These are phyloP conservation scores for Centropristis striata DNA, from an alignment of 2,113 vertebrate species.

Conservation along the genomic window DNA sequence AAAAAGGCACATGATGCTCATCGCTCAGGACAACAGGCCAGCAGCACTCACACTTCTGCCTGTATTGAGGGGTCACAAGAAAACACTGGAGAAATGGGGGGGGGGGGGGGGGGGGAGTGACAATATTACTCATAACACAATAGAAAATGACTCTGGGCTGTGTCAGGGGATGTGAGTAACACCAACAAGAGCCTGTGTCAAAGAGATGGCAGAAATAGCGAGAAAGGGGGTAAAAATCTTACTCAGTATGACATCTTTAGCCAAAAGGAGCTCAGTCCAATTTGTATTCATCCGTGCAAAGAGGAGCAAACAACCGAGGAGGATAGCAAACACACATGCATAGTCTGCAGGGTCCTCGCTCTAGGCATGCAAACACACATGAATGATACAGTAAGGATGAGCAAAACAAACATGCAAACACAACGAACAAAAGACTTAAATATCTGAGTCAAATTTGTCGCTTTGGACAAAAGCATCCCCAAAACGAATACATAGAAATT, in stretches of 20 bases:
- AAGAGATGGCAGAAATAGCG: constrained; percentile 38
- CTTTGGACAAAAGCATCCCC: not conserved
- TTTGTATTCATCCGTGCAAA: constrained; percentile 79
- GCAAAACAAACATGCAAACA: constrained; percentile 35
- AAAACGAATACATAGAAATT: not conserved
- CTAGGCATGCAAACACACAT: constrained; percentile 52
- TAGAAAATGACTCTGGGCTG: constrained; percentile 43
- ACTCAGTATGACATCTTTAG: constrained; percentile 47
- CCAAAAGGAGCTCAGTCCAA: constrained; percentile 56
- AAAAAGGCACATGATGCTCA: constrained; percentile 41
- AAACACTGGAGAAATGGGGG: constrained; percentile 4
- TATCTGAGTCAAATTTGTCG: not conserved
- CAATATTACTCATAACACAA: constrained; percentile 53
- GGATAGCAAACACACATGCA: constrained; percentile 58
- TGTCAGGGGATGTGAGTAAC: constrained; percentile 47
- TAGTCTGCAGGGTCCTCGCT: constrained; percentile 44
- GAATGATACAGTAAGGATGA: constrained; percentile 31
- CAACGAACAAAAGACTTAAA: not conserved
- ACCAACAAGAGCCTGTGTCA: constrained; percentile 36
- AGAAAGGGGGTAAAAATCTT: constrained; percentile 32
- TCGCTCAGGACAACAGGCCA: constrained; percentile 47
- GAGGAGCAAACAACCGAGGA: constrained; percentile 59
- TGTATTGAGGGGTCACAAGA: constrained; percentile 28
- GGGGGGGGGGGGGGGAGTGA: constrained; percentile 7
- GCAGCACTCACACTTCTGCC: constrained; percentile 32